Evolutionary conservation across 37 sponge, comb jelly and placozoan species (phyloP).

Genomic region (Chondrilla cf. caribensis): DNA sequence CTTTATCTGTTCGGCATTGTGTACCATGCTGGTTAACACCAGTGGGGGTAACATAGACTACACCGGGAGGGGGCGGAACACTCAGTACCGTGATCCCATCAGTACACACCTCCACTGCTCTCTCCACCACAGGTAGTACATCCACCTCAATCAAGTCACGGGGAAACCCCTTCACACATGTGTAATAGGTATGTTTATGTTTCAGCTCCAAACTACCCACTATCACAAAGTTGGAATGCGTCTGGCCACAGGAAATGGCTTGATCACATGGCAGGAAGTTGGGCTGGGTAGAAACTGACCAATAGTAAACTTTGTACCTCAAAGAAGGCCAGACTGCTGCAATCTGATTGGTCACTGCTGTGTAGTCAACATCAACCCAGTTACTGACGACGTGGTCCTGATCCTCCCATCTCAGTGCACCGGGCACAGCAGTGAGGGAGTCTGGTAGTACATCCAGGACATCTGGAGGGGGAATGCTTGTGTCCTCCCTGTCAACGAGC

Average conservation of each 20-base stretch:
- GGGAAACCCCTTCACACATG: conserved; percentile 53
- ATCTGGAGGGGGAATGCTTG: not conserved
- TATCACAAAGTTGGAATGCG: conserved; percentile 45
- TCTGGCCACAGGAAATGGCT: conserved; percentile 53
- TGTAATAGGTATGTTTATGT: conserved; percentile 51
- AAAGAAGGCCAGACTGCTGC: conserved; percentile 62
- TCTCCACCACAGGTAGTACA: not conserved
- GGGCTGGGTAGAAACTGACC: conserved; percentile 47
- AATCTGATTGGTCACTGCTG: conserved; percentile 18
- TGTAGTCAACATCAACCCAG: conserved; percentile 46
- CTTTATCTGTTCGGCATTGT: not conserved
- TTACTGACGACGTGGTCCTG: not conserved
- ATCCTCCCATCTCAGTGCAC: conserved; percentile 27
- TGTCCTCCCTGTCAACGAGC: not conserved
- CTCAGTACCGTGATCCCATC: conserved; percentile 67
- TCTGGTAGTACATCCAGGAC: conserved; percentile 42
- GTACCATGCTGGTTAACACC: not conserved
- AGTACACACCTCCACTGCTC: conserved; percentile 29
- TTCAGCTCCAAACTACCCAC: conserved; percentile 21
- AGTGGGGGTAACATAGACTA: conserved; percentile 34
- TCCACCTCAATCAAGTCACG: not conserved
- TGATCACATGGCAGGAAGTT: conserved; percentile 30
- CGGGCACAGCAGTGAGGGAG: not conserved
- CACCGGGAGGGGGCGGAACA: conserved; percentile 46
- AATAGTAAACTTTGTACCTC: conserved; percentile 45